Conservation (phyloP, 2,113 vertebrate genomes). For the Myrmecobius fasciatus region DNA sequence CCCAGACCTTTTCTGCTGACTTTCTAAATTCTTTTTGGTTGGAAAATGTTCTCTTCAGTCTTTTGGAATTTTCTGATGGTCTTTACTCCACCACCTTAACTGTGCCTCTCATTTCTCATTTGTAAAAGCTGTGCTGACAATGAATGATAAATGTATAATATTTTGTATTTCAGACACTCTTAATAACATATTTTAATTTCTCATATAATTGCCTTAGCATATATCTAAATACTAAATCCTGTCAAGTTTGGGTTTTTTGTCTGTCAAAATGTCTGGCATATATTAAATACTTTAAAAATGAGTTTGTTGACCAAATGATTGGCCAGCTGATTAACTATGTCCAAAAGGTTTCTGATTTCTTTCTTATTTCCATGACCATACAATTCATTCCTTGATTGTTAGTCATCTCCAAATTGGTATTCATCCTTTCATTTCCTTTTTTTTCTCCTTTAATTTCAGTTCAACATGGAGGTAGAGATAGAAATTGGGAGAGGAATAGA, state of each 20-base stretch:
- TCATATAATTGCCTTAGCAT: not conserved
- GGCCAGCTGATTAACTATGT: not conserved
- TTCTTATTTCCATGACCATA: not conserved
- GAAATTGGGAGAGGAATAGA: not conserved
- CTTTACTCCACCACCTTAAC: not conserved
- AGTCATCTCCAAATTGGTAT: not conserved
- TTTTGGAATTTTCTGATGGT: too few relatives aligned
- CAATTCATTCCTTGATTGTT: not conserved
- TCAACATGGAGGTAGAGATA: not conserved
- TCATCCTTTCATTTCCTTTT: not conserved
- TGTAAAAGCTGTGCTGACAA: not conserved
- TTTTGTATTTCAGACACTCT: rapidly evolving
- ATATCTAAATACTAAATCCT: not conserved
- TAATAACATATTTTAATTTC: not conserved
- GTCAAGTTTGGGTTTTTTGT: too few relatives aligned
- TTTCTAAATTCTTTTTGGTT: too few relatives aligned
- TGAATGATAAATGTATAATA: not conserved
- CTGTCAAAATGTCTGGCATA: not conserved
- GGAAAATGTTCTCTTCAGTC: too few relatives aligned
- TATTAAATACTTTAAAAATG: not conserved
- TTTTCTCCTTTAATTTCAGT: not conserved
- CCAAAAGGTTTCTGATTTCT: not conserved
- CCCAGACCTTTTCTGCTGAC: too few relatives aligned
- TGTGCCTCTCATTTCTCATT: not conserved
- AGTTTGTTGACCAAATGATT: not conserved